Evolutionary conservation across 2,797 vertebrate genomes (phyloP).

Genomic region (Tokudaia tokunoshimensis): DNA sequence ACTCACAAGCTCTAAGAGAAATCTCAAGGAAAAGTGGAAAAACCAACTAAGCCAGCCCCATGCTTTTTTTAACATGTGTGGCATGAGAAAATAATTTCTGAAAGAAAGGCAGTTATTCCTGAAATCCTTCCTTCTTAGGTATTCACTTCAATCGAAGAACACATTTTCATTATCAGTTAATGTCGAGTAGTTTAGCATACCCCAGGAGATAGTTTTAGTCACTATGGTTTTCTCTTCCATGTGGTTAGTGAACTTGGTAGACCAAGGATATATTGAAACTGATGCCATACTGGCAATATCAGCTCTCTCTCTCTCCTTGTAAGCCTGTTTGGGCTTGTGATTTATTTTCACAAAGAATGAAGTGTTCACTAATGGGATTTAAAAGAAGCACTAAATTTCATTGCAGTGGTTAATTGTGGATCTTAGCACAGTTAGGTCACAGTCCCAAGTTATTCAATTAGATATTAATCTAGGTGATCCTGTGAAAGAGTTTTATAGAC

Average conservation of each 20-base stretch:
- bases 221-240: constrained; percentile 56
- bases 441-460: constrained; percentile 41
- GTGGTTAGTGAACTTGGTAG: constrained; percentile 58
- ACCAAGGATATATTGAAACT: constrained; percentile 54
- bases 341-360: constrained; percentile 69
- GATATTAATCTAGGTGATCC: neutral
- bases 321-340: constrained; percentile 53
- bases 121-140: constrained; percentile 59
- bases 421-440: constrained; percentile 39
- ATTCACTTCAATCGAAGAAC: constrained; percentile 45
- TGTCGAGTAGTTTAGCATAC: constrained; percentile 43
- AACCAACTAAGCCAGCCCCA: neutral
- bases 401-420: constrained; percentile 35
- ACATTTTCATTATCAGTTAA: constrained; percentile 58
- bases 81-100: constrained; percentile 58
- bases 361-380: constrained; percentile 34
- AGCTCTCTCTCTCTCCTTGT: constrained; percentile 27
- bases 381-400: constrained; percentile 59
- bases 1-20: constrained; percentile 26
- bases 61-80: constrained; percentile 38
- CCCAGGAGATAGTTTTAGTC: constrained; percentile 40
- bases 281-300: constrained; percentile 54
- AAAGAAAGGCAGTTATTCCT: constrained; percentile 45
- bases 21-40: constrained; percentile 6
- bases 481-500: constrained; percentile 50